These are phyloP conservation scores for Zaprionus capensis DNA, from an alignment of 1,140 invertebrate genomes.

Conservation along the genomic window DNA sequence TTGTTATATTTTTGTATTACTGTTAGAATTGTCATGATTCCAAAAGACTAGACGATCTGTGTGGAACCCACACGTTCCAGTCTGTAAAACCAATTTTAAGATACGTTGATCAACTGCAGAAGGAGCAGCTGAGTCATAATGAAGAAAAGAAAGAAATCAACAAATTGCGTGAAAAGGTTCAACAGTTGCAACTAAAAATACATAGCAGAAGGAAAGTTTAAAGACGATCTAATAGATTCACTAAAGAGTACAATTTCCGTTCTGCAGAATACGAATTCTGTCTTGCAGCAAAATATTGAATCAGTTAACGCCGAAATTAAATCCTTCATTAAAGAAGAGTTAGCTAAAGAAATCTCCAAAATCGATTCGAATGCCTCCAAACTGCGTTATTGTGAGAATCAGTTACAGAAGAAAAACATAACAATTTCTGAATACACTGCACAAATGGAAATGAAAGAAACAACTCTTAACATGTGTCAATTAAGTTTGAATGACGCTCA, in stretches of 20 bases:
- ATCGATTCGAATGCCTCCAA: not conserved
- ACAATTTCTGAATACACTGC: not conserved
- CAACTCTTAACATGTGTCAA: not conserved
- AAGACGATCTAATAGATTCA: not conserved
- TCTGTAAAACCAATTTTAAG: not conserved
- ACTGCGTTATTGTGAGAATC: not conserved
- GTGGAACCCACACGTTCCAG: not conserved
- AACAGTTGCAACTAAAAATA: not conserved
- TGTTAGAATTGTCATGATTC: too few relatives aligned
- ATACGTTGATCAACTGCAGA: not conserved
- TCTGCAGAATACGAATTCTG: not conserved
- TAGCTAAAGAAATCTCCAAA: not conserved
- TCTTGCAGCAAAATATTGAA: too few relatives aligned
- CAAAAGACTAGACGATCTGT: not conserved
- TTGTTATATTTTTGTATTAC: too few relatives aligned
- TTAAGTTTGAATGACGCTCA: not conserved
- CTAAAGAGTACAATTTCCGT: not conserved
- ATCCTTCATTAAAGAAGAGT: not conserved
- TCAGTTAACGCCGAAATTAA: too few relatives aligned
- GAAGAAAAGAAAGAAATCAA: not conserved
- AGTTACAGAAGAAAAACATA: not conserved
- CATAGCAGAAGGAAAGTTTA: not conserved
- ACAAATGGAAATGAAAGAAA: not conserved
- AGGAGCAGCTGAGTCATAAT: not conserved
- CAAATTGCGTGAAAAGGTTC: not conserved